These are phyloP conservation scores for Pemphredon lugubris DNA, from an alignment of 2,888 invertebrate species.

Conservation along the genomic window DNA sequence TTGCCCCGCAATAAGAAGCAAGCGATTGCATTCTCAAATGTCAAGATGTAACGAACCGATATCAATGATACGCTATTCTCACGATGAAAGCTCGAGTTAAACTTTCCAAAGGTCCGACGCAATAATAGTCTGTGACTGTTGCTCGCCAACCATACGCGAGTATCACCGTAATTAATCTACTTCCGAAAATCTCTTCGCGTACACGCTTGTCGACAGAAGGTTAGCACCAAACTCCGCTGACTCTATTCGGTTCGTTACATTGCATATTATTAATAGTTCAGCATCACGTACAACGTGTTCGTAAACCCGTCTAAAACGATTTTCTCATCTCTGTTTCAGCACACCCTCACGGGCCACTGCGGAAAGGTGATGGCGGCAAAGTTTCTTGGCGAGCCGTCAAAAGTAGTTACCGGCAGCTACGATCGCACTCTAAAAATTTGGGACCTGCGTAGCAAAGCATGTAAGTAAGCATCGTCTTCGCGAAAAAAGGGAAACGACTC, in stretches of 20 bases:
- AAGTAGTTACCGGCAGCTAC: slow-evolving; percentile 98
- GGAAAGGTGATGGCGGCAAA: slow-evolving; percentile 98
- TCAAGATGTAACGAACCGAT: too few relatives aligned
- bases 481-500: too few relatives aligned
- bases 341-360: slow-evolving; percentile 96
- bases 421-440: slow-evolving; percentile 99
- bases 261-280: background rate
- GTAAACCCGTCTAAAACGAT: slow-evolving; percentile 28
- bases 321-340: slow-evolving; percentile 84
- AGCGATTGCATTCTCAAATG: too few relatives aligned
- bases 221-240: background rate
- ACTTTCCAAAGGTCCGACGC: too few relatives aligned
- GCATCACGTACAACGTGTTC: background rate
- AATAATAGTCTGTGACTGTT: too few relatives aligned
- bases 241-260: background rate
- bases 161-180: background rate
- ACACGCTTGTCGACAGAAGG: background rate
- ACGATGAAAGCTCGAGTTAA: too few relatives aligned
- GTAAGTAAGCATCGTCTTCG: slow-evolving; percentile 83
- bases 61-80: too few relatives aligned
- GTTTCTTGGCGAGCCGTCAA: slow-evolving; percentile 94
- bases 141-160: background rate
- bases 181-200: background rate
- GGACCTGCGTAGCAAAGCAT: slow-evolving; percentile 96
- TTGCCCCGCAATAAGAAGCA: slow-evolving; percentile 2